Base-by-base conservation (phyloP, 2,888 invertebrate species). In the Ornithoptera priamus region DNA sequence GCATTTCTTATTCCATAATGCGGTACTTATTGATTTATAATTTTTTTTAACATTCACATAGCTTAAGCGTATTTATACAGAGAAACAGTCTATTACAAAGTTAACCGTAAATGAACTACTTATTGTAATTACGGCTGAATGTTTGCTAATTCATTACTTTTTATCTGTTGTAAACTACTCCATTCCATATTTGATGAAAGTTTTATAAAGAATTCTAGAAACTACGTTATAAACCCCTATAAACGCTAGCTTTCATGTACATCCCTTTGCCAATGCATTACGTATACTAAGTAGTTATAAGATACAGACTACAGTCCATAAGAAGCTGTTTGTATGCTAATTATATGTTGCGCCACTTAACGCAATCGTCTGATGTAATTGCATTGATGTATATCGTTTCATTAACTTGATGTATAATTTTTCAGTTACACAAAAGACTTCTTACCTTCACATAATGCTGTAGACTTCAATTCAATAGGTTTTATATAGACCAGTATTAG, bases 271-370 rank as follows among this genome's bases (percentile, higher is more conserved):
- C 46, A 18, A 53, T 60, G 60, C 36, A 17, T 70, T 70, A 60
- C 56, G 56, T 67, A 67, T 24, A 57, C 46, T 42, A 24, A 50
- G 24, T 46, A 60, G 20, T 65, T 62, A 67, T 67, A 67, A 64
- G 66, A 70, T 59, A 67, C 56, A 46, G 67, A 70, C 63, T 67
- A 67, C 70, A 63, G 60, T 39, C 53, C 53, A 60, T 67, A 70
- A 67, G 67, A 67, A 70, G 63, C 67, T 59, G 67, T 67, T 70
- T 70, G 70, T 70, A 70, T 70, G 70, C 30, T 67, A 70, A 70
- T 70, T 60, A 67, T 67, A 57, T 63, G 67, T 70, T 70, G 67
- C 70, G 39, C 58, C 70, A 70, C 58, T 66, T 70, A 63, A 66
- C 39, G 62, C 59, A 58, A 61, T 18, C 39, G 62, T 65, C 46